phyloP scores from a whole-genome alignment of 2,113 vertebrate species.

The Bucco capensis region DNA sequence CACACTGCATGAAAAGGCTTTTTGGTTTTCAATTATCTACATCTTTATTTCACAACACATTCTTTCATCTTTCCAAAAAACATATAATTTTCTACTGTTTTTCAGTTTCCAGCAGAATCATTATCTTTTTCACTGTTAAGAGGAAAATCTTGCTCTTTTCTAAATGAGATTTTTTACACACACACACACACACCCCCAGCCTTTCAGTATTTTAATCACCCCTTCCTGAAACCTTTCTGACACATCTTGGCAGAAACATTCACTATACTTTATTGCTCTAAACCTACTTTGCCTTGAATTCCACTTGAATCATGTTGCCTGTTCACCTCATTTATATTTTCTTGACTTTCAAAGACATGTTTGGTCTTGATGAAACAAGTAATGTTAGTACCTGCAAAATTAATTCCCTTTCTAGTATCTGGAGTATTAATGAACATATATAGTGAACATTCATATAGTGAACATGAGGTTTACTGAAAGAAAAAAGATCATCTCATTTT shows the following conservation, averaged over 20 bases:
- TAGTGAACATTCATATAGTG: too few relatives aligned
- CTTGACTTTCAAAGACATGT: background rate
- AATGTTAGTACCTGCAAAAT: background rate
- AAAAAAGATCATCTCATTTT: background rate
- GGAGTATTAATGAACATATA: too few relatives aligned
- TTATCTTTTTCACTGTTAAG: background rate
- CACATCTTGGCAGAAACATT: background rate
- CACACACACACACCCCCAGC: too few relatives aligned
- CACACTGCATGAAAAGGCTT: background rate
- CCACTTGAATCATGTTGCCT: background rate
- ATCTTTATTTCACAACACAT: background rate
- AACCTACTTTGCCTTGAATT: background rate
- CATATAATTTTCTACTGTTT: background rate
- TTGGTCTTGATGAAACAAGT: background rate
- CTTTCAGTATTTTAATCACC: background rate
- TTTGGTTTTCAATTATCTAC: background rate
- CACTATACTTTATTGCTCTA: background rate
- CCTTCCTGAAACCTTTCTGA: background rate
- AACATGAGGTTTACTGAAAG: background rate
- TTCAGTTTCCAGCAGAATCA: background rate
- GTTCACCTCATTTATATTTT: background rate
- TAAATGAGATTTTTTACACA: background rate
- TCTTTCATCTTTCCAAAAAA: background rate
- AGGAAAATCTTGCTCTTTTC: background rate
- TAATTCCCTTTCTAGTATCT: background rate